Conservation (phyloP, 2,888 invertebrate genomes). For the Nezara viridula region DNA sequence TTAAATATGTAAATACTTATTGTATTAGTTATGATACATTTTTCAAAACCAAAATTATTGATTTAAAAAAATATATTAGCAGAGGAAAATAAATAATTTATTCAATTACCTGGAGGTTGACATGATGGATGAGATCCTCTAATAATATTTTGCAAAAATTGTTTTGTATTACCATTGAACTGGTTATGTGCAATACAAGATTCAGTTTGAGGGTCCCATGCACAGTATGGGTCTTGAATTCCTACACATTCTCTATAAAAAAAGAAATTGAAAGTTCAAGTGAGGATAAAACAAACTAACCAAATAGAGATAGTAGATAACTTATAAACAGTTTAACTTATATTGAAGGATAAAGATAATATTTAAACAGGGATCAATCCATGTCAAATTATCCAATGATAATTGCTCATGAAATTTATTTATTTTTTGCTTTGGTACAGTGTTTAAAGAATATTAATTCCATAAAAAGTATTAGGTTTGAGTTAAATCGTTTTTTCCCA, state of each 20-base stretch:
- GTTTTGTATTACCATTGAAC: conserved; percentile 73
- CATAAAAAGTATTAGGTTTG: too few species aligned
- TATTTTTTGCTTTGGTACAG: too few species aligned
- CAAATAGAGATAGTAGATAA: neutral
- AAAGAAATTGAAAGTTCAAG: conserved; percentile 55
- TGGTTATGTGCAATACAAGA: conserved; percentile 73
- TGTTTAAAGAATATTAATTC: too few species aligned
- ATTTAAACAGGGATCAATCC: too few species aligned
- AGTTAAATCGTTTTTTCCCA: too few species aligned
- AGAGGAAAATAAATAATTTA: neutral
- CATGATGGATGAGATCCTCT: conserved; percentile 71
- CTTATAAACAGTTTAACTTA: neutral
- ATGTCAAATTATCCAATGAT: too few species aligned
- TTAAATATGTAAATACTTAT: conserved; percentile 48
- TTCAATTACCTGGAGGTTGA: conserved; percentile 65
- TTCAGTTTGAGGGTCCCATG: conserved; percentile 84
- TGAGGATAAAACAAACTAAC: neutral
- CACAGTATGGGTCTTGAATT: conserved; percentile 97
- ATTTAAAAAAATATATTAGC: too few species aligned
- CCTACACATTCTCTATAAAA: conserved; percentile 86
- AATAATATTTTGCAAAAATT: conserved; percentile 82
- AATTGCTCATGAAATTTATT: too few species aligned
- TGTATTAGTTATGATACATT: neutral
- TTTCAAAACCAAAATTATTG: too few species aligned
- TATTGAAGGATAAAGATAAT: too few species aligned